Conservation (phyloP, 2,888 invertebrate genomes). For the Leistus spinibarbis region DNA sequence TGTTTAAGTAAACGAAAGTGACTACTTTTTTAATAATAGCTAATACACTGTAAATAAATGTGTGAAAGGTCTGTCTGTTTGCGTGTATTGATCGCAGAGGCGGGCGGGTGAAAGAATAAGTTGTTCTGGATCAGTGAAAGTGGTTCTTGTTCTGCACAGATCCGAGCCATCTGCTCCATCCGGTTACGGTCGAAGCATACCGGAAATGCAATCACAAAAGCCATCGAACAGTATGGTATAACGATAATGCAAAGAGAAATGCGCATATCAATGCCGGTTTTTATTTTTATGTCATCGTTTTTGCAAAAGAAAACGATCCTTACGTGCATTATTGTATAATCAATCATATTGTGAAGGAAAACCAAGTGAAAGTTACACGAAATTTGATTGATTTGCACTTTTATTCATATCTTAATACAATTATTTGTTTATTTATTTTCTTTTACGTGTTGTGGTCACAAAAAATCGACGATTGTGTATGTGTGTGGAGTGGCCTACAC, state of each 20-base stretch:
- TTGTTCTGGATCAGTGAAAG: conserved; percentile 1
- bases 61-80: too few relatives aligned
- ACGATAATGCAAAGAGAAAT: too few relatives aligned
- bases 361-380: neutral
- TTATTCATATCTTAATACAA: too few relatives aligned
- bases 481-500: too few relatives aligned
- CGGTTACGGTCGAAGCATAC: neutral
- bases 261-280: too few relatives aligned
- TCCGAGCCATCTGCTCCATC: too few relatives aligned
- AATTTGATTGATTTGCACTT: neutral
- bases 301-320: neutral
- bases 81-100: neutral
- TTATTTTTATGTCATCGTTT: too few relatives aligned
- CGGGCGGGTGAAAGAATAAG: neutral
- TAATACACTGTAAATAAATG: neutral
- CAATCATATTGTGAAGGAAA: neutral
- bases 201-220: neutral
- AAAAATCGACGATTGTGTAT: too few relatives aligned
- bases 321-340: neutral
- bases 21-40: neutral
- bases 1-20: neutral
- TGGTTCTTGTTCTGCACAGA: neutral
- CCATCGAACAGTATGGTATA: neutral
- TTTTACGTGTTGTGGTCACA: too few relatives aligned
- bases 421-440: too few relatives aligned